A percentile compares a stretch with the other conserved stretches of the same genome.
These are phyloP conservation scores for Chironomus tepperi DNA, from an alignment of 1,140 invertebrate genomes.

Conservation along the genomic window DNA sequence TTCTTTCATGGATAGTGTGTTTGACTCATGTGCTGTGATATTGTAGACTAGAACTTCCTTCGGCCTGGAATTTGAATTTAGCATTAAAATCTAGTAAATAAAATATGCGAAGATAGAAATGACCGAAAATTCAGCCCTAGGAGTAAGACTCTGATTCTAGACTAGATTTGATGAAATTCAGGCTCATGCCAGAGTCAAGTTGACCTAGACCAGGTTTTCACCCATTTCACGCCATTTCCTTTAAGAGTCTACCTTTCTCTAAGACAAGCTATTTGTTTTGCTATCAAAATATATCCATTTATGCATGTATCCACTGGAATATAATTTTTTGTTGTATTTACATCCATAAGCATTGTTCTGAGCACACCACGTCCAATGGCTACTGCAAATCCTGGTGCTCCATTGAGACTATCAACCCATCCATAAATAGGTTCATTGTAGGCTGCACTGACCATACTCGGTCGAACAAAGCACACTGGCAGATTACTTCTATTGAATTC, in stretches of 20 bases:
- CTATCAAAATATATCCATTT: conserved; percentile 65
- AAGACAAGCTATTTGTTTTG: conserved; percentile 46
- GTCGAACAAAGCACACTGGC: conserved; percentile 55
- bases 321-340: conserved; percentile 55
- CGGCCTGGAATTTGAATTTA: conserved; percentile 39
- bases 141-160: too few relatives aligned
- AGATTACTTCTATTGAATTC: conserved; percentile 46
- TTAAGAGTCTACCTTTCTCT: conserved; percentile 29
- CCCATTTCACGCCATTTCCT: too few relatives aligned
- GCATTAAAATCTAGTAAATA: too few relatives aligned
- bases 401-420: conserved; percentile 80
- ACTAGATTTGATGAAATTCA: too few relatives aligned
- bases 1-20: conserved; percentile 69
- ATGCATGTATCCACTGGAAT: conserved; percentile 81
- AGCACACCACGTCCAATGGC: conserved; percentile 81
- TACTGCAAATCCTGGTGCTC: conserved; percentile 63
- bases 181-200: too few relatives aligned
- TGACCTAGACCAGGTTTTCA: too few relatives aligned
- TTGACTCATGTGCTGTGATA: conserved; percentile 55
- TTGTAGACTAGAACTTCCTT: conserved; percentile 63
- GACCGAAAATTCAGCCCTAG: too few relatives aligned
- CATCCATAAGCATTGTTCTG: conserved; percentile 70
- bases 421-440: conserved; percentile 48
- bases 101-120: too few relatives aligned
- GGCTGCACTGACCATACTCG: conserved; percentile 61